Base-by-base conservation (phyloP, 2,113 vertebrate genomes). In the Glareola pratincola region DNA sequence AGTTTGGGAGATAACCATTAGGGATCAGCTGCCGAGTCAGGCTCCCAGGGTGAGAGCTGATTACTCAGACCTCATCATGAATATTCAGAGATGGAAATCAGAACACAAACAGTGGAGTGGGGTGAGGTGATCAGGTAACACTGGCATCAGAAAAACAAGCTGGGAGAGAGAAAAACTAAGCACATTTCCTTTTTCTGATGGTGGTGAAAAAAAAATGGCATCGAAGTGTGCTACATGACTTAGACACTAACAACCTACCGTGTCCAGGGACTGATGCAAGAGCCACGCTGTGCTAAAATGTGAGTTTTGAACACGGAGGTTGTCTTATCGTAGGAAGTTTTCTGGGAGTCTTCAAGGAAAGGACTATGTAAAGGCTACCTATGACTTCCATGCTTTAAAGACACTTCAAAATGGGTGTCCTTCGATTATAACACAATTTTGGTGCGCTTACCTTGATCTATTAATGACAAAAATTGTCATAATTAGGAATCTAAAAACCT, bases 61-160 rank as follows among this genome's bases (percentile, higher is more conserved):
- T 94, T 94, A 91, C 75, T 97, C 53, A 84, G 92, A 94, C 64
- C 66, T 72, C 45, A 73, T 72, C 21, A 92, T 89, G 86, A 97
- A 96, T 94, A 97, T 94, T 97, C 88, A 92, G 66, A 90, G 69
- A 41, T 59, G 69, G 69, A 95, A 95, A 92, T 94, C 76, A 94
- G 51, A 91, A 94, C 1, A 5, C 36, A 77, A 39, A 84, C 29
- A 78, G 19, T 53, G 39, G 43, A 73, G 48, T 56, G 48, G 41
- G 34, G 23, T 67, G 57, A 87, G 73, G 24, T 85, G 90, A 92
- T 94, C 91, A 94, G 87, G 76, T 94, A 96, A 78, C 21, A 12
- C 3, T 51, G 36, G 16, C 14, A 62, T 84, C 51, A 87, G 80
- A 74, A 79, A 85, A 87, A 27, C 56, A 81, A 92, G 34, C 30